phyloP scores from a whole-genome alignment of 2,888 invertebrate genomes.

The Meteorus cinctellus region DNA sequence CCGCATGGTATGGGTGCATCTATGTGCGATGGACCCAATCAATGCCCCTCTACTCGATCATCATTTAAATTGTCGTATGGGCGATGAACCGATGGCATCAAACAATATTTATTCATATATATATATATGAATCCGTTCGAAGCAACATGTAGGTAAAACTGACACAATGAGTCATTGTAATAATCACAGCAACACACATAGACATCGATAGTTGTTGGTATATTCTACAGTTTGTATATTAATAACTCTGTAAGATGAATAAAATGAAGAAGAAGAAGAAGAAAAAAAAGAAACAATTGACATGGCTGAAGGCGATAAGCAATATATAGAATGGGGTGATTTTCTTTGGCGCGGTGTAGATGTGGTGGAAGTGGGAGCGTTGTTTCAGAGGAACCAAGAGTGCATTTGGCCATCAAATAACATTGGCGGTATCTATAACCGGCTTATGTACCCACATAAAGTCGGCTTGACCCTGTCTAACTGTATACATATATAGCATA shows the following conservation, averaged over 20 bases:
- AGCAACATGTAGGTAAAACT: neutral
- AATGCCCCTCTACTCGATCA: conserved; percentile 73
- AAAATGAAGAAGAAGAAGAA: neutral
- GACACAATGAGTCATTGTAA: too few species aligned
- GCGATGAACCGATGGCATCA: neutral
- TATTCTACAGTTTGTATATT: too few species aligned
- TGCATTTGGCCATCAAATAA: conserved; percentile 74
- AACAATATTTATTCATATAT: neutral
- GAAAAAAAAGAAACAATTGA: neutral
- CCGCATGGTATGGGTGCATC: conserved; percentile 54
- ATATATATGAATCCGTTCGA: neutral
- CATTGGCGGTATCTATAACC: conserved; percentile 73
- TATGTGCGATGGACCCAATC: conserved; percentile 71
- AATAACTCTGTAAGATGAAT: neutral
- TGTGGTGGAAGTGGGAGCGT: neutral
- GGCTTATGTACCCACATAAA: conserved; percentile 73
- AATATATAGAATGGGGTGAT: conserved; percentile 5
- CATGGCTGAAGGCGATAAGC: neutral
- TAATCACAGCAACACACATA: too few species aligned
- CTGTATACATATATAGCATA: neutral
- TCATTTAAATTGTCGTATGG: conserved; percentile 71
- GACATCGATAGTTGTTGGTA: too few species aligned
- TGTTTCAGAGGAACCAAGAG: conserved; percentile 62
- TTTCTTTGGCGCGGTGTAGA: conserved; percentile 9
- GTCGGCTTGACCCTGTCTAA: conserved; percentile 64